Conservation (phyloP, 2,888 invertebrate species). For the Pogonocherus hispidulus region DNA sequence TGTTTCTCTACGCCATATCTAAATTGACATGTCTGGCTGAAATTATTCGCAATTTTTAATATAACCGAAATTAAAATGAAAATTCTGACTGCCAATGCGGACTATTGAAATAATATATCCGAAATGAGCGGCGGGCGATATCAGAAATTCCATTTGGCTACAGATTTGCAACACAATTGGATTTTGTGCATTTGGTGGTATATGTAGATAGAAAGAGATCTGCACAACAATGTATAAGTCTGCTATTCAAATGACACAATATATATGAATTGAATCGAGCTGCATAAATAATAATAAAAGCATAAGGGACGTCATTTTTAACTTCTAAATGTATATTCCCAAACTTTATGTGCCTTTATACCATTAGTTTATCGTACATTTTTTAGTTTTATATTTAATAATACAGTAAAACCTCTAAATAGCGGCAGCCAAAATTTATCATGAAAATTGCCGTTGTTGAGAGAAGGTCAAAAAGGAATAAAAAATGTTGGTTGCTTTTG, state of each 20-base stretch:
- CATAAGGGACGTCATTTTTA: too few species aligned
- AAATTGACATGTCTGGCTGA: neutral
- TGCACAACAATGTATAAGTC: neutral
- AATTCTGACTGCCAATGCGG: neutral
- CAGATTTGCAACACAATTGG: slow-evolving; percentile 9
- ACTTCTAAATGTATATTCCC: too few species aligned
- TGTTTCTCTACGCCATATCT: neutral
- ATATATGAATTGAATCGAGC: neutral
- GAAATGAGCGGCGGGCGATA: neutral
- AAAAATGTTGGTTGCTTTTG: too few species aligned
- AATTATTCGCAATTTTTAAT: neutral
- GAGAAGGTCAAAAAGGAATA: too few species aligned
- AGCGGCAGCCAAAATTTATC: too few species aligned
- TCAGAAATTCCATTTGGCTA: slow-evolving; percentile 10
- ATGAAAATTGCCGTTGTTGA: too few species aligned
- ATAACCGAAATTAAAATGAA: neutral
- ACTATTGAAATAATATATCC: slow-evolving; percentile 12
- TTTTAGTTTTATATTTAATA: too few species aligned
- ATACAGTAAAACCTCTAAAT: too few species aligned
- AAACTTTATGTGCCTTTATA: too few species aligned
- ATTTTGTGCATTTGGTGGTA: slow-evolving; percentile 5
- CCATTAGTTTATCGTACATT: too few species aligned
- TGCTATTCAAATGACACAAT: neutral
- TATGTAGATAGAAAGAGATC: neutral
- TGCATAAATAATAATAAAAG: neutral